phyloP scores from a whole-genome alignment of 2,888 invertebrate genomes.

The Andrena bucephala region DNA sequence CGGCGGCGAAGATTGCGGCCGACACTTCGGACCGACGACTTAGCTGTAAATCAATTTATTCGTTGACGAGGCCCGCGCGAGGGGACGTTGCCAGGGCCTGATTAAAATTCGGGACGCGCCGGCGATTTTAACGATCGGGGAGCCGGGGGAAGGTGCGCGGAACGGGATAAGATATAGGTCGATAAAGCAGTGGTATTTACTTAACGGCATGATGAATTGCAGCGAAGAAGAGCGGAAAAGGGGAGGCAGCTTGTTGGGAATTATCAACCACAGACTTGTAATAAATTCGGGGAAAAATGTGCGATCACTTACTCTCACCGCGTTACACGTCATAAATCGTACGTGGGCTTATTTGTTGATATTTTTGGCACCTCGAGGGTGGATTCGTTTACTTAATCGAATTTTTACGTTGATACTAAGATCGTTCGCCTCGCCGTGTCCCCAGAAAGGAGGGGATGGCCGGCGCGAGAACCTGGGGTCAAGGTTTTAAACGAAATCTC shows the following conservation, averaged over 20 bases:
- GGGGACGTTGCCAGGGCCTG: conserved; percentile 19
- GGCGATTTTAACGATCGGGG: conserved; percentile 50
- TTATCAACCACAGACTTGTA: not conserved
- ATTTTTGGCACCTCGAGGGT: too few species aligned
- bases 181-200: conserved; percentile 31
- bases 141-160: not conserved
- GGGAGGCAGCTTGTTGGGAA: not conserved
- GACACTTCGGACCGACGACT: conserved; percentile 27
- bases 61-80: conserved; percentile 42
- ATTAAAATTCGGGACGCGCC: conserved; percentile 56
- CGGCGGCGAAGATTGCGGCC: conserved; percentile 38
- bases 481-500: conserved; percentile 54
- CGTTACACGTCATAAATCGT: too few species aligned
- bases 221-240: not conserved
- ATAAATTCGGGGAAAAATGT: conserved; percentile 2
- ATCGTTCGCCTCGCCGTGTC: not conserved
- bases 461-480: not conserved
- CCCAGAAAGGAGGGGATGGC: not conserved
- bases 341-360: too few species aligned
- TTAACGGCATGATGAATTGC: conserved; percentile 3
- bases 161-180: conserved; percentile 12
- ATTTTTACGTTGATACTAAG: not conserved
- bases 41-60: conserved; percentile 59
- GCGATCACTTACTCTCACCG: not conserved
- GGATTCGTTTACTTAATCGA: too few species aligned